Evolutionary conservation across 2,888 invertebrate species (phyloP), one percentile per base, ranked within the genome.

Genomic region (Altica lythri): DNA sequence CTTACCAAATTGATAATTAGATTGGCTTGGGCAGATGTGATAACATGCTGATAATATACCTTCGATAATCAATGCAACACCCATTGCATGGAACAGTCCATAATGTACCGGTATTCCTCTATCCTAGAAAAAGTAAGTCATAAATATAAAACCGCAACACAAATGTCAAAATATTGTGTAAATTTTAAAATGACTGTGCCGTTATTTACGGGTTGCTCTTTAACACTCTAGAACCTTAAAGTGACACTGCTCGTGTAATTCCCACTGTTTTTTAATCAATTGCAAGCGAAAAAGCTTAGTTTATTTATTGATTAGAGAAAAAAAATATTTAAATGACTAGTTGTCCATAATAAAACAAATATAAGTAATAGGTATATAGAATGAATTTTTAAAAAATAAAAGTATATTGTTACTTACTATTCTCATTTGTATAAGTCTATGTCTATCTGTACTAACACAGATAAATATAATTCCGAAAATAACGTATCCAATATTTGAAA

Each of bases 1-100:
- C 82, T 76, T 73, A 93, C 92, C 94, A 75, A 94, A 94, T 72
- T 94, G 94, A 75, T 92, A 94, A 77, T 94, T 94, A 68, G 89
- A 88, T 70, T 89, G 88, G 76, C 88, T 92, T 0, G 94, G 94
- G 64, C 94, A 94, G 44, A 94, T 85, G 68, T 94, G 94, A 75
- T 95, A 95, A 74, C 90, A 90, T 1, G 85, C 92, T 4, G 92
- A 92, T 19, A 94, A 81, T 1, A 92, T 68, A 0, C 94, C 94
- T 78, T 94, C 93, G 85, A 93, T 90, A 51, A 87, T 83, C 9
- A 94, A 79, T 0, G 90, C 90, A 35, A 88, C 78, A 0, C 92
- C 93, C 89, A 94, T 89, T 0, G 92, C 88, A 76, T 93, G 92
- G 73, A 88, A 89, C 17, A 94, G 74, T 0, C 94, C 93, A 73